Percentiles rank a stretch among this genome's conserved stretches.
Evolutionary conservation across 2,113 vertebrate genomes (phyloP).

Genomic region (Datnioides undecimradiatus): DNA sequence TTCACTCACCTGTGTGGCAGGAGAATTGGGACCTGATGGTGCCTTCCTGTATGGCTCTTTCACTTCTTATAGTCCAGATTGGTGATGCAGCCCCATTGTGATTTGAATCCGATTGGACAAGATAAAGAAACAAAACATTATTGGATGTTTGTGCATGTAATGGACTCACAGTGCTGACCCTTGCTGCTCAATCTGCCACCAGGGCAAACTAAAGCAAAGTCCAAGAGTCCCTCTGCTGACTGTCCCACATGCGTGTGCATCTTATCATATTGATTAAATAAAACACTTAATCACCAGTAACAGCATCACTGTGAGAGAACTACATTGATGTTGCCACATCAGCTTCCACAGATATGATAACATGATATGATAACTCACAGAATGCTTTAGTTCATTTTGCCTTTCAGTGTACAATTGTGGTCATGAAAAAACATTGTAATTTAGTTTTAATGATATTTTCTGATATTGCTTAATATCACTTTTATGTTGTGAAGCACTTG

Average conservation of each 20-base stretch:
- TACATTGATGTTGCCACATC: constrained; percentile 1
- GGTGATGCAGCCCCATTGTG: background rate
- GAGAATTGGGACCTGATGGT: constrained; percentile 69
- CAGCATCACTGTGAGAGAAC: background rate
- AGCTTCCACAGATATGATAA: constrained; percentile 21
- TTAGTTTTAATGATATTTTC: background rate
- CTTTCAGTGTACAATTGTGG: background rate
- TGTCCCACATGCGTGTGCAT: constrained; percentile 36
- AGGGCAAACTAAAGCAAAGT: constrained; percentile 70
- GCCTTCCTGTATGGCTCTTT: background rate
- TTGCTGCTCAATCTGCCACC: constrained; percentile 70
- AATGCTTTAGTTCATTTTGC: background rate
- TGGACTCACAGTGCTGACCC: constrained; percentile 53
- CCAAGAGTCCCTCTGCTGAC: constrained; percentile 63
- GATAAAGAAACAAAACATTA: constrained; percentile 12
- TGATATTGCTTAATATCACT: too few relatives aligned
- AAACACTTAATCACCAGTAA: constrained; percentile 33
- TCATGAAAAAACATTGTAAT: background rate
- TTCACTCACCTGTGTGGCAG: constrained; percentile 72
- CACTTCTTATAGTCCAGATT: constrained; percentile 61
- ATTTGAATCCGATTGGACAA: constrained; percentile 48
- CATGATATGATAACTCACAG: background rate
- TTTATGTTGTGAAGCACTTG: too few relatives aligned
- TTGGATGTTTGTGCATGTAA: constrained; percentile 28
- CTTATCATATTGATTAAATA: constrained; percentile 69